These are phyloP conservation scores for Drosophila bocki DNA, from an alignment of 1,140 invertebrate genomes.

Conservation along the genomic window DNA sequence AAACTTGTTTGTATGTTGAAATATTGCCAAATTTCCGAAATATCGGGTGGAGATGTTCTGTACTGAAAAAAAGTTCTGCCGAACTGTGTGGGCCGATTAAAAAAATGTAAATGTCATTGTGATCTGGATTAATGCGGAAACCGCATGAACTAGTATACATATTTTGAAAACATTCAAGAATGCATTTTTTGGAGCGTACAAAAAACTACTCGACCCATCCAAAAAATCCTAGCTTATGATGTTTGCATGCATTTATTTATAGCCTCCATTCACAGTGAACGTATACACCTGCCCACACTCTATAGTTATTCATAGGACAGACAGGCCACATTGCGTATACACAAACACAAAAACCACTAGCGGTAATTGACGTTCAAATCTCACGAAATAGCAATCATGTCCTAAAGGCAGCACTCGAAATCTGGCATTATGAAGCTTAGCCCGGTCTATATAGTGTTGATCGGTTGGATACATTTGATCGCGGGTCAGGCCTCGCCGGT, in stretches of 20 bases:
- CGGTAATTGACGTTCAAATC: background rate
- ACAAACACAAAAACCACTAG: background rate
- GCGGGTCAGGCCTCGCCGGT: constrained; percentile 12
- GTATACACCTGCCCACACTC: background rate
- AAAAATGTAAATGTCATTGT: no score
- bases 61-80: no score
- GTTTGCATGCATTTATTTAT: constrained; percentile 48
- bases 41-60: no score
- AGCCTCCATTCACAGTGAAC: constrained; percentile 26
- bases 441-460: constrained; percentile 7
- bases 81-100: no score
- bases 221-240: no score
- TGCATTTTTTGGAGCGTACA: no score
- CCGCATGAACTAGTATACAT: no score
- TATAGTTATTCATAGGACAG: constrained; percentile 1
- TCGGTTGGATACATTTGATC: background rate
- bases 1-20: no score
- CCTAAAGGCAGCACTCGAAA: constrained; percentile 11
- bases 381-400: constrained; percentile 40
- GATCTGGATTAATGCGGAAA: no score
- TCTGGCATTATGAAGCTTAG: constrained; percentile 4
- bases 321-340: constrained; percentile 52
- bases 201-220: no score
- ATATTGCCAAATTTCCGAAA: no score
- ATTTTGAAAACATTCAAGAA: no score